Conservation (phyloP, 2,113 vertebrate species). For the Colinus virginianus region DNA sequence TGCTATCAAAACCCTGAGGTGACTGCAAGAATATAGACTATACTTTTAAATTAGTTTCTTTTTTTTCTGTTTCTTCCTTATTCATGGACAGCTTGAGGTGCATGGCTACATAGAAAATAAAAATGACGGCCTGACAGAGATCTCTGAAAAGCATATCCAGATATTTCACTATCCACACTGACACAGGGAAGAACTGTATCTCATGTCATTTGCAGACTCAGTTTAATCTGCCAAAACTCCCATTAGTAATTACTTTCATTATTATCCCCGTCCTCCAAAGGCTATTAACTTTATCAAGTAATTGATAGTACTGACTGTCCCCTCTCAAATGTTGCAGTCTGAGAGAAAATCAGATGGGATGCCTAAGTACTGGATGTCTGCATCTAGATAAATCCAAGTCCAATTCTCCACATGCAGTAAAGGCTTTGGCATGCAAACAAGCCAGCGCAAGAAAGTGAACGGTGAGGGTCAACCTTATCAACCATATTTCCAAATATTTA, state of each 20-base stretch:
- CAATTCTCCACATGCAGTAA: background rate
- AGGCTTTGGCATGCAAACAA: background rate
- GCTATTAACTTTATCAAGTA: slow-evolving; percentile 42
- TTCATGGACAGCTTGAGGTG: slow-evolving; percentile 9
- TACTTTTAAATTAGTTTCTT: background rate
- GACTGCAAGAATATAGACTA: background rate
- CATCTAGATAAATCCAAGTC: background rate
- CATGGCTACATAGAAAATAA: background rate
- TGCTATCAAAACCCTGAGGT: slow-evolving; percentile 7
- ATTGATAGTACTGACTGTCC: slow-evolving; percentile 12
- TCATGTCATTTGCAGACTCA: background rate
- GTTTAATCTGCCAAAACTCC: slow-evolving; percentile 26
- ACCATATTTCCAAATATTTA: background rate
- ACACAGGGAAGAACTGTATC: background rate
- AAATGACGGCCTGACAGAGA: background rate
- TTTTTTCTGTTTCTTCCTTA: background rate
- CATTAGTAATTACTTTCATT: slow-evolving; percentile 34
- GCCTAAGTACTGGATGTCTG: background rate
- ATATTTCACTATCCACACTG: background rate
- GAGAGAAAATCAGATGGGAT: background rate
- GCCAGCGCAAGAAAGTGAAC: background rate
- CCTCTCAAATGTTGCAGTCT: slow-evolving; percentile 7
- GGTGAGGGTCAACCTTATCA: background rate
- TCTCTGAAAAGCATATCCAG: background rate
- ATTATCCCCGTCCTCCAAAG: background rate